Evolutionary conservation across 2,113 vertebrate species (phyloP), one percentile per base, ranked within the genome.

Genomic region (Glareola pratincola): DNA sequence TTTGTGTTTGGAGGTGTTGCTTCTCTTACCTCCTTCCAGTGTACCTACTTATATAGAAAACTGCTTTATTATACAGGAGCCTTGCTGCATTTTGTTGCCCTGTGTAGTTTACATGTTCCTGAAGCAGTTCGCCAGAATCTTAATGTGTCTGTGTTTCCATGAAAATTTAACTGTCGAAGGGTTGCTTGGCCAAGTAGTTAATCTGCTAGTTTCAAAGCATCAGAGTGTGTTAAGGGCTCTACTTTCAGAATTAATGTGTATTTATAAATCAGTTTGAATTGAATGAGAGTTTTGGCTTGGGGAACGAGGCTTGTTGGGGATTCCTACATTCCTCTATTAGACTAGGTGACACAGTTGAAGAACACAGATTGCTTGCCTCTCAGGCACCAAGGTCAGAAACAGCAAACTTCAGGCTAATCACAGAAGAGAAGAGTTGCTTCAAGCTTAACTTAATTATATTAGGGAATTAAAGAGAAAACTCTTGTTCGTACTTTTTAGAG

Each of bases 361-460:
- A 75, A 54, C n/a, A 51, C 21, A 68, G 47, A 84, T 89, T 95
- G n/a, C 43, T 91, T 71, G 60, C 50, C 50, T 92, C 51, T 74
- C 47, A 63, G 80, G 50, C 37, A 83, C 37, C 73, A 84, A 91
- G 39, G 64, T 92, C 76, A 87, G 85, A 88, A 96, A 36, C 37
- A 39, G 68, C 27, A 92, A 78, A 95, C 68, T 89, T 92, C 23
- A 75, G 39, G 30, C 68, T 96, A 92, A 95, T 92, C 93, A 91
- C 27, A 19, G 37, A 94, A 81, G 36, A 83, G 57, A 48, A 76
- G 34, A 87, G 56, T 85, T 94, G 68, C 84, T 97, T 91, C 89
- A 82, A 95, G 85, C 71, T 91, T 84, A 57, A 74, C 24, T 94
- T 95, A 94, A 96, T 95, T 94, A 85, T 94, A 26, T 87, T 71